Base-by-base conservation (phyloP, 2,113 vertebrate genomes). In the Siniperca chuatsi region DNA sequence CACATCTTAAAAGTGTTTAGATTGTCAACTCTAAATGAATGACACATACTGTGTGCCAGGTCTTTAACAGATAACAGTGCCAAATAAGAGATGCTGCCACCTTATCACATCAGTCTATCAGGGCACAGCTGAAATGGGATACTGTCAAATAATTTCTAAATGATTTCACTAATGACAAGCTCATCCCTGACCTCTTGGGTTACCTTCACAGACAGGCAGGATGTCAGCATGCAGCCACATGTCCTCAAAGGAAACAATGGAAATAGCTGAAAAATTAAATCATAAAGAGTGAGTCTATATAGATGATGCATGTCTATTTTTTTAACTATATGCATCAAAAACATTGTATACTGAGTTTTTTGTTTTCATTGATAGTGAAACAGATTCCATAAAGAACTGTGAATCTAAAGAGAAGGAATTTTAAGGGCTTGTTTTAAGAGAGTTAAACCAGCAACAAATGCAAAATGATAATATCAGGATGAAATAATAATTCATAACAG, bases 201-300 rank as follows among this genome's bases (percentile, higher is more conserved):
- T 92, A 83, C 93, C 74, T 37, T 69, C 35, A 29, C 84, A 77
- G 73, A 90, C 83, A 81, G 83, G 65, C 88, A 94, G 93, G 94
- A 95, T 89, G 90, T 93, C 79, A 91, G 87, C 94, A 66, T 90
- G 94, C 89, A 86, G 86, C 70, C 82, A 86, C 94, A 95, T 8
- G 84, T 93, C 93, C 85, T 87, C 50, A 62, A 65, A 72, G 87
- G 90, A 94, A 93, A 94, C 87, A 82, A 90, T 75, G 88, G 86
- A 83, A 90, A 79, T 70, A 79, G 75, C 64, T 90, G 79, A 77
- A 84, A 92, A 91, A 86, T 88, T 67, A 86, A 90, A 89, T 94
- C 74, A 87, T 54, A 40, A 85, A 81, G 64, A 71, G 76, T 60
- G 78, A 66, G 66, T 83, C 37, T 40, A 21, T 65, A 4, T 3